Evolutionary conservation across 2,888 invertebrate genomes (phyloP), one percentile per base, ranked within the genome.

Genomic region (Neoaliturus tenellus): DNA sequence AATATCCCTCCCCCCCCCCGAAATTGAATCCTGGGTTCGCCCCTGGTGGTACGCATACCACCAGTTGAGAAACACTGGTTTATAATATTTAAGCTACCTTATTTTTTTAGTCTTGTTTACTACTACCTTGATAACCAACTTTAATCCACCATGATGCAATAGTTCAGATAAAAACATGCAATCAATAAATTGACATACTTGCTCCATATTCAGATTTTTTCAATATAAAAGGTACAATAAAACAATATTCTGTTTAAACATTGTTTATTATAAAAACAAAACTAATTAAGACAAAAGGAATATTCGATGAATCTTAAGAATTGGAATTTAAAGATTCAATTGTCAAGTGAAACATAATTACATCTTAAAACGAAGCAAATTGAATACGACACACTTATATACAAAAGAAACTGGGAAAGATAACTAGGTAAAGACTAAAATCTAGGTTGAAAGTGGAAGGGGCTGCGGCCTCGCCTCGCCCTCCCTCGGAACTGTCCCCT

Each of bases 391-490:
- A 62, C 62, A 28, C 28, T 31, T 62, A 62, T 28, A 31, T 62
- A 62, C 31, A 62, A 62, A 62, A 3, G 17, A 12, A 31, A 28
- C 17, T 28, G 31, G 28, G 31, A 28, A 14, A 2, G 62, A 28
- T 62, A 28, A 62, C 62, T 17, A 28, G 31, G 31, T 69, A 69
- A 69, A 69, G 20, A 6, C 20, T 75, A 75, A 75, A 75, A 75
- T 17, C 75, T 41, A 75, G 75, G 75, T 41, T 75, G 75, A n/a
- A 75, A 75, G n/a, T 75, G 75, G n/a, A 48, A 44, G 1, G 44
- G 75, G 3, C 44, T 28, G 12, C 75, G 33, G 41, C 31, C 31
- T 3, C 75, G 20, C 23, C 75, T 5, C 23, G 75, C 44, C 10
- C 75, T n/a, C 4, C 44, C 48, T 4, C 75, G 75, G 28, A 75